A percentile compares a stretch with the other conserved stretches of the same genome.
Evolutionary conservation across 2,797 vertebrate genomes (phyloP).

Genomic region (Leptatherina wallacei): DNA sequence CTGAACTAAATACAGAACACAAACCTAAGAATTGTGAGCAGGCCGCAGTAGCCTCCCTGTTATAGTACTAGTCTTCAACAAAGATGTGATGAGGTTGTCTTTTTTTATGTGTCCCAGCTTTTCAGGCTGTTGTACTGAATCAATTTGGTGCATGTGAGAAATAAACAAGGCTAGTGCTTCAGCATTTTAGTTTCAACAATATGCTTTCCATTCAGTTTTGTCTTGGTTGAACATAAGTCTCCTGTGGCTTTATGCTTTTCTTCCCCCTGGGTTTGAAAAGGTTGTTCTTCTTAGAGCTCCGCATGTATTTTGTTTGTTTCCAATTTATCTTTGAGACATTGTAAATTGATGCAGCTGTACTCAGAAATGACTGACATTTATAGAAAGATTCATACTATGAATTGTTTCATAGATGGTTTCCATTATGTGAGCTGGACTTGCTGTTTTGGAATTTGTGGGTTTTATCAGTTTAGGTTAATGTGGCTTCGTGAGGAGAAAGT

Average conservation of each 20-base stretch:
- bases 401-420: constrained; percentile 6
- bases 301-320: neutral
- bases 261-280: neutral
- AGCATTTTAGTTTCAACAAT: constrained; percentile 26
- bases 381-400: neutral
- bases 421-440: neutral
- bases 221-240: neutral
- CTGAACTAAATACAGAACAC: neutral
- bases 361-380: constrained; percentile 2
- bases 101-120: neutral
- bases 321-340: neutral
- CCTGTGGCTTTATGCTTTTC: neutral
- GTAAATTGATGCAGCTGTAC: neutral
- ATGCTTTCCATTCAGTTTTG: neutral
- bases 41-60: neutral
- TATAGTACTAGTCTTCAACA: constrained; percentile 4
- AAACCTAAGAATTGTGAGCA: neutral
- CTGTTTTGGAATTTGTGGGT: neutral
- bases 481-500: neutral
- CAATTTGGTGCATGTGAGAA: constrained; percentile 4
- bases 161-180: constrained; percentile 27
- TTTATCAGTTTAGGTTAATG: neutral
- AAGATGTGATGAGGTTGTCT: constrained; percentile 6
- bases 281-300: neutral
- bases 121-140: constrained; percentile 16